Base-by-base conservation (phyloP, 2,797 vertebrate species). In the Scarus forsteni region DNA sequence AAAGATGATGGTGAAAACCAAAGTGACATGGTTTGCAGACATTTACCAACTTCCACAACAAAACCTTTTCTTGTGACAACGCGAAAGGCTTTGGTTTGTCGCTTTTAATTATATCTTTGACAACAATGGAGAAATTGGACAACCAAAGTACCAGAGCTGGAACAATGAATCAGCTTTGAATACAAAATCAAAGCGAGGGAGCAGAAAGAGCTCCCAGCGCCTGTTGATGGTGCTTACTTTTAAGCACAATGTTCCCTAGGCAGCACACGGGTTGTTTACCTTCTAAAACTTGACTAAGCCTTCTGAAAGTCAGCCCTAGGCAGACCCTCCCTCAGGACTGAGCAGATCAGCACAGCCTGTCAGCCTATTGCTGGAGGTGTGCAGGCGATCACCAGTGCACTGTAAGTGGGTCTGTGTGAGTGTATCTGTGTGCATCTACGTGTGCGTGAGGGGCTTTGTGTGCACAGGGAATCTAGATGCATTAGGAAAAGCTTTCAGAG, bases 221-320 rank as follows among this genome's bases (percentile, higher is more conserved):
- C 60, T 13, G 43, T 65, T 4, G 5, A 61, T 62, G 60, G 42
- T 36, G 52, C 60, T 65, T 66, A 62, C 54, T 79, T 66, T 77
- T 34, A 64, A 70, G 39, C 65, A 27, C 14, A 5, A 10, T 43
- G 63, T 52, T 80, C 72, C 66, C 50, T 64, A 15, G 55, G 44
- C 1, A 27, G 12, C 77, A 86, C 58, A 66, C 59, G 67, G 80
- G 54, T 72, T 83, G 82, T 90, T 89, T 85, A 84, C 71, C 66
- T 59, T 66, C 48, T 60, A 51, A 70, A 80, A 64, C 73, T 57
- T 63, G 40, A 77, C 66, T 76, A 59, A 68, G 60, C 48, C 70
- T 80, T 84, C 65, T 81, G 71, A 70, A 74, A 61, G 19, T 70
- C 56, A 73, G 86, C 73, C 80, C 58, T 35, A 79, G 79, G 80